These are phyloP conservation scores for Stramonita haemastoma DNA, from an alignment of 2,888 invertebrate species.

Conservation along the genomic window DNA sequence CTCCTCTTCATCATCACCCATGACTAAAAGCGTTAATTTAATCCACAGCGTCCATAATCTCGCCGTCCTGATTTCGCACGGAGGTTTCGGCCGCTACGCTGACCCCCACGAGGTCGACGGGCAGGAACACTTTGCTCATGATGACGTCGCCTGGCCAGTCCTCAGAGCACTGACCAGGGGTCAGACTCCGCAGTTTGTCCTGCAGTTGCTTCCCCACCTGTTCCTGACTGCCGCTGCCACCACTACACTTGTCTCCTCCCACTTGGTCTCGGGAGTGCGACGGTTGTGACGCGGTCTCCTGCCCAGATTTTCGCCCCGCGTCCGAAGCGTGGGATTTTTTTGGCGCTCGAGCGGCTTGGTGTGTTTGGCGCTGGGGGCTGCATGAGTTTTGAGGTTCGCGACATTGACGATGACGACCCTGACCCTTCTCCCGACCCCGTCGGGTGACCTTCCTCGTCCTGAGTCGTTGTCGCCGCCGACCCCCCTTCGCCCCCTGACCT, in stretches of 20 bases:
- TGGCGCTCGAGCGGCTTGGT: background rate
- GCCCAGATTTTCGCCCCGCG: background rate
- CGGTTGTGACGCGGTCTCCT: background rate
- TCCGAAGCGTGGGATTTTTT: background rate
- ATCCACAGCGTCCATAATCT: constrained; percentile 37
- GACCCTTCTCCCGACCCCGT: background rate
- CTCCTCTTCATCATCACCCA: background rate
- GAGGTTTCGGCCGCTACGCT: background rate
- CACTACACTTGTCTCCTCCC: background rate
- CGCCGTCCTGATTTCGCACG: constrained; percentile 11
- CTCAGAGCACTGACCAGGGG: constrained; percentile 31
- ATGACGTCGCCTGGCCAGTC: constrained; percentile 49
- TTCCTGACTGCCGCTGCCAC: background rate
- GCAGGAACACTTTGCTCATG: constrained; percentile 48
- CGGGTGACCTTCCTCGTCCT: background rate
- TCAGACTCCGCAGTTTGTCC: constrained; percentile 45
- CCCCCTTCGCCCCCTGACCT: background rate
- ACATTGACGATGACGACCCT: background rate
- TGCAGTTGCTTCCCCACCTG: constrained; percentile 39
- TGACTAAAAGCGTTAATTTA: background rate
- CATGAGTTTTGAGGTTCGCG: background rate
- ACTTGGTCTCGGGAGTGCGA: too few relatives aligned
- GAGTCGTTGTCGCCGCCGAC: background rate
- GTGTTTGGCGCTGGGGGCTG: constrained; percentile 3
- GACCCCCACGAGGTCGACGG: constrained; percentile 31